These are phyloP conservation scores for Sinohyriopsis cumingii DNA, from an alignment of 2,888 invertebrate genomes.

Conservation along the genomic window DNA sequence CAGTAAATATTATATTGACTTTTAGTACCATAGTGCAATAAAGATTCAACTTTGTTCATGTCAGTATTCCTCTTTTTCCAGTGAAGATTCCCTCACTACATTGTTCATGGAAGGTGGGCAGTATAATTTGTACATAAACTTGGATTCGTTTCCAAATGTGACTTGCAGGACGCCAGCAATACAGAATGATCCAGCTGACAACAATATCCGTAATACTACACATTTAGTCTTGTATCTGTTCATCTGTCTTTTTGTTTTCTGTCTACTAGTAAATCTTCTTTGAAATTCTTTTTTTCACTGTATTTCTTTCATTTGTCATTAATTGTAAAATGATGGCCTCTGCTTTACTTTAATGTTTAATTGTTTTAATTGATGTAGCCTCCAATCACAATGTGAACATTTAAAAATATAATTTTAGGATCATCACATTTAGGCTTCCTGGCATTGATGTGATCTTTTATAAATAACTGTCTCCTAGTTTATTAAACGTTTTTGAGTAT, in stretches of 20 bases:
- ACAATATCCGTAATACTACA: slow-evolving; percentile 40
- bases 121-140: slow-evolving; percentile 7
- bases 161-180: slow-evolving; percentile 19
- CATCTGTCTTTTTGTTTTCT: not conserved
- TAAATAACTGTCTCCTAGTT: too few relatives aligned
- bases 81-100: slow-evolving; percentile 2
- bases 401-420: too few relatives aligned
- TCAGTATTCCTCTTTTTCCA: not conserved
- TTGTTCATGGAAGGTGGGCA: slow-evolving; percentile 7
- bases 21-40: too few relatives aligned
- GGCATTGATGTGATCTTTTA: too few relatives aligned
- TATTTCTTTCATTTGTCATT: not conserved
- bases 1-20: too few relatives aligned
- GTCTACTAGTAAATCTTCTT: not conserved
- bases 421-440: too few relatives aligned
- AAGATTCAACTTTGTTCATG: too few relatives aligned
- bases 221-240: not conserved
- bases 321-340: too few relatives aligned
- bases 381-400: too few relatives aligned
- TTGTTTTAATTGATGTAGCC: too few relatives aligned
- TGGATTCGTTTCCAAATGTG: slow-evolving; percentile 3
- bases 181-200: slow-evolving; percentile 35
- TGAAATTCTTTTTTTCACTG: not conserved
- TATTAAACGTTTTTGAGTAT: too few relatives aligned
- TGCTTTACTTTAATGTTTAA: too few relatives aligned